These are phyloP conservation scores for Uromys caudimaculatus DNA, from an alignment of 2,797 vertebrate genomes.

Conservation along the genomic window DNA sequence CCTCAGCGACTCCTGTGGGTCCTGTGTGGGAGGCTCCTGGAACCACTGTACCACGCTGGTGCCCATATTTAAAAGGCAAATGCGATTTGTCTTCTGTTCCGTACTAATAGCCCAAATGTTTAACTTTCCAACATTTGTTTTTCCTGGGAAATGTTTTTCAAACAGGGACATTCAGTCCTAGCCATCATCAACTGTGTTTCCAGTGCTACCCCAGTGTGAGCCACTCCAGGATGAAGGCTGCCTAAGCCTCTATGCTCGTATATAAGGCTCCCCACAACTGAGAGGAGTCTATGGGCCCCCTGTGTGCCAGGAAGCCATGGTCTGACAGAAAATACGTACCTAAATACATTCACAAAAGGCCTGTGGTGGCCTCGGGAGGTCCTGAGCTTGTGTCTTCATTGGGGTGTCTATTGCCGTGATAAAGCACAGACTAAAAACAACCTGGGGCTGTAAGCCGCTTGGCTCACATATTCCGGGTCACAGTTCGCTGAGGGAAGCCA, in stretches of 20 bases:
- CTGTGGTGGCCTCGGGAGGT: accelerated
- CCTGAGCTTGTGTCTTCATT: background rate
- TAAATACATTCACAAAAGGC: background rate
- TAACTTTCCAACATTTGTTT: constrained; percentile 75
- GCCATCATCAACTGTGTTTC: background rate
- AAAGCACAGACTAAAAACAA: background rate
- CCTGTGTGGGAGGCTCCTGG: constrained; percentile 13
- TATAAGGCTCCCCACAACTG: background rate
- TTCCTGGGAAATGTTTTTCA: constrained; percentile 76
- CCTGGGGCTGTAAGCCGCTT: background rate
- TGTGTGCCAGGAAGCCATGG: background rate
- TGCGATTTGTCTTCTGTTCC: constrained; percentile 67
- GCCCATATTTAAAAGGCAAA: constrained; percentile 74
- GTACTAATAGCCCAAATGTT: constrained; percentile 79
- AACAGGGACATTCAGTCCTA: constrained; percentile 65
- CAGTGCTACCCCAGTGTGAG: accelerated
- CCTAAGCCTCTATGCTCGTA: no score
- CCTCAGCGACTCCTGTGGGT: accelerated
- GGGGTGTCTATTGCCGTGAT: background rate
- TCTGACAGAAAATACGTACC: accelerated
- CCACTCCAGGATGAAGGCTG: background rate
- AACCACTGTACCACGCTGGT: background rate
- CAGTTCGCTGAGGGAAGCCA: background rate
- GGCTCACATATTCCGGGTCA: background rate
- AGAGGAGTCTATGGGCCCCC: accelerated